These are phyloP conservation scores for Cichladusa arquata DNA, from an alignment of 2,113 vertebrate species.

Conservation along the genomic window DNA sequence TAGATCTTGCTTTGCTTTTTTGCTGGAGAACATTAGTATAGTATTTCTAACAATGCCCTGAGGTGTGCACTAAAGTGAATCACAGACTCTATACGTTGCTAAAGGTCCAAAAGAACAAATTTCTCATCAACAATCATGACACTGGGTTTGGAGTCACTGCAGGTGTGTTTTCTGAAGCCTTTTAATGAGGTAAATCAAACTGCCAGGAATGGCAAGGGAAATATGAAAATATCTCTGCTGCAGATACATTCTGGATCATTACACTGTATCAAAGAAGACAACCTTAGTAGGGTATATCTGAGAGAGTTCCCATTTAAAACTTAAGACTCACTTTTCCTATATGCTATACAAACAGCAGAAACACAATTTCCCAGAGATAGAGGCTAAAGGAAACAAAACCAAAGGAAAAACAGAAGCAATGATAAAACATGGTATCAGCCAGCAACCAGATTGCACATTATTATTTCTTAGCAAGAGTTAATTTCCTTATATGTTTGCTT, in stretches of 20 bases:
- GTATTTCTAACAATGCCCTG: neutral
- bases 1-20: neutral
- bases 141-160: neutral
- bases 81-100: neutral
- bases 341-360: neutral
- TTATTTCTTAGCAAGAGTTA: neutral
- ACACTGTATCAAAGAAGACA: neutral
- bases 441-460: neutral
- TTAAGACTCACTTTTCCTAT: neutral
- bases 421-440: neutral
- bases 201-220: neutral
- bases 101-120: neutral
- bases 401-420: neutral
- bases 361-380: neutral
- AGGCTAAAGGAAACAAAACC: neutral
- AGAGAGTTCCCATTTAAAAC: neutral
- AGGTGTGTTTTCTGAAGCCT: neutral
- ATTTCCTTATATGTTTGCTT: neutral
- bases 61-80: neutral
- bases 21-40: neutral
- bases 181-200: neutral
- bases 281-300: neutral
- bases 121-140: neutral
- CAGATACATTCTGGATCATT: neutral
- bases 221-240: neutral